phyloP scores from a whole-genome alignment of 2,888 invertebrate genomes.

The Sesamia inferens region DNA sequence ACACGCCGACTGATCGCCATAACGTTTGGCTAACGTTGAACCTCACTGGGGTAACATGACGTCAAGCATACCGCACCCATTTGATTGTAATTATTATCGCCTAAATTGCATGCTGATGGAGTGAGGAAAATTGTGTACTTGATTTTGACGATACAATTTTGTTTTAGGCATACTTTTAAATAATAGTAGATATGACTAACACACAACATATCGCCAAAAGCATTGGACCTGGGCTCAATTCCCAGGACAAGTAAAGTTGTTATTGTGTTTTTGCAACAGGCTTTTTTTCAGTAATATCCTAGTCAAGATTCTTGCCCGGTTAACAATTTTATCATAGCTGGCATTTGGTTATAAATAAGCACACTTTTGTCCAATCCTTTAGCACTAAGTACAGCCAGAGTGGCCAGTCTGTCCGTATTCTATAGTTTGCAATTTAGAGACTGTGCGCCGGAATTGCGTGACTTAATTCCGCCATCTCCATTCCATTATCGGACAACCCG shows the following conservation, averaged over 20 bases:
- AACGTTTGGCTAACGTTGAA: slow-evolving; percentile 25
- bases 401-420: no score
- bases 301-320: background rate
- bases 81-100: slow-evolving; percentile 14
- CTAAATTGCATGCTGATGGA: slow-evolving; percentile 8
- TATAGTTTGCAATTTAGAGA: no score
- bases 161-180: background rate
- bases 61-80: slow-evolving; percentile 29
- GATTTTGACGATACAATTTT: background rate
- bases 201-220: background rate
- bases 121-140: slow-evolving; percentile 9
- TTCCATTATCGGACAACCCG: no score
- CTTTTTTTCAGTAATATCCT: background rate
- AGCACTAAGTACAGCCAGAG: background rate
- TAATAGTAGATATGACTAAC: background rate
- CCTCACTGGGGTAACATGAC: slow-evolving; percentile 14
- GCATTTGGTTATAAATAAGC: background rate
- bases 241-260: background rate
- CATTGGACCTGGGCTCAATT: background rate
- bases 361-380: background rate
- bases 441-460: no score
- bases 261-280: background rate
- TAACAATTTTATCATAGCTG: no score
- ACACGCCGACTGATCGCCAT: slow-evolving; percentile 19
- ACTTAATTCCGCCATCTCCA: no score